Evolutionary conservation across 2,888 invertebrate species (phyloP).

Genomic region (Synanthedon myopaeformis): DNA sequence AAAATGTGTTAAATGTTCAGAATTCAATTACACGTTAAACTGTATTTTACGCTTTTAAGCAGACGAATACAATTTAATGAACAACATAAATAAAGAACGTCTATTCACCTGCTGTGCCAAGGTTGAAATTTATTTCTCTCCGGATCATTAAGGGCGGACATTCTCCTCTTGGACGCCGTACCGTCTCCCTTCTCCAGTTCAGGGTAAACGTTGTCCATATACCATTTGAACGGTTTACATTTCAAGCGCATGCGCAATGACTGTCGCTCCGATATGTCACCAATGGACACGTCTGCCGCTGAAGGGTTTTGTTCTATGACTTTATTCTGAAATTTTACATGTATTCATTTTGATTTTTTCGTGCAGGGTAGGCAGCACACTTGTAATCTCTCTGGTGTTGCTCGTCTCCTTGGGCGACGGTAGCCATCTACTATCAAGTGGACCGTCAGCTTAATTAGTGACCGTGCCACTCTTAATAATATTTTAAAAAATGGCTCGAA

Average conservation of each 20-base stretch:
- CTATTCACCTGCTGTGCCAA: slow-evolving; percentile 77
- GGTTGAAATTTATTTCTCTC: slow-evolving; percentile 79
- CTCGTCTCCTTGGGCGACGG: not conserved
- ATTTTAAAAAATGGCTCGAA: too few species aligned
- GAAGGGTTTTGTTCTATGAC: slow-evolving; percentile 77
- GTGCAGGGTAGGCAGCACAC: too few species aligned
- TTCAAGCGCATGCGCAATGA: slow-evolving; percentile 78
- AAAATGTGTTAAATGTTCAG: too few species aligned
- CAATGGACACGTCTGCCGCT: slow-evolving; percentile 73
- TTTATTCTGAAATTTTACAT: slow-evolving; percentile 73
- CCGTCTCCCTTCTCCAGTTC: slow-evolving; percentile 78
- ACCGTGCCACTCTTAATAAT: too few species aligned
- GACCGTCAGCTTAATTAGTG: not conserved
- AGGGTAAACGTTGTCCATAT: slow-evolving; percentile 86
- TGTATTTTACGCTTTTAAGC: too few species aligned
- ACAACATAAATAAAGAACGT: too few species aligned
- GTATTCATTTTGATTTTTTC: not conserved
- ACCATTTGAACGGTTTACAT: slow-evolving; percentile 90
- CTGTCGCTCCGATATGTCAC: slow-evolving; percentile 83
- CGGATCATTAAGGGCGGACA: slow-evolving; percentile 68
- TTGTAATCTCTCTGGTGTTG: too few species aligned
- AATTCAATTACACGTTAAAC: too few species aligned
- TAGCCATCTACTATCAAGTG: not conserved
- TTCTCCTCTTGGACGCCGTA: slow-evolving; percentile 63
- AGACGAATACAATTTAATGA: too few species aligned